These are phyloP conservation scores for Stegostoma tigrinum DNA, from an alignment of 2,113 vertebrate species.

Conservation along the genomic window DNA sequence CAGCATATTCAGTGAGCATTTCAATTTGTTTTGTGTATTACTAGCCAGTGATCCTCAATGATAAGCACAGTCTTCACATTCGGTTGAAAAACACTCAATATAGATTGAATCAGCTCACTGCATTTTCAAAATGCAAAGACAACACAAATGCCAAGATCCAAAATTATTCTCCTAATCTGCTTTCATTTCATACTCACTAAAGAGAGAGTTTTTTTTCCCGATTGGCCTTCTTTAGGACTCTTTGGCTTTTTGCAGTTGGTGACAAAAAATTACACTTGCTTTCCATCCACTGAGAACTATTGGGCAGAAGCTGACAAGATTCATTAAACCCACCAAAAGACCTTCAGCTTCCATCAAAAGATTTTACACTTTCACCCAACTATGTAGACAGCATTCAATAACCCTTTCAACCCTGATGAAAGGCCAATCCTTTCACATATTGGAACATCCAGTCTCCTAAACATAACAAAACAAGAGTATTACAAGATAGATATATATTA, in stretches of 20 bases:
- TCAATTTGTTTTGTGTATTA: neutral
- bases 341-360: neutral
- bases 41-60: neutral
- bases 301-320: neutral
- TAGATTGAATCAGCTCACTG: neutral
- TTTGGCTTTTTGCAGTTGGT: conserved; percentile 1
- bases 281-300: neutral
- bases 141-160: neutral
- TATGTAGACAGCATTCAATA: neutral
- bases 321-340: conserved; percentile 8
- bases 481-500: neutral
- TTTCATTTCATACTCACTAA: neutral
- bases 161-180: neutral
- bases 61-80: neutral
- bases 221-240: neutral
- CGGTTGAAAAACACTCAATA: neutral
- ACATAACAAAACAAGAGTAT: neutral
- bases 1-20: neutral
- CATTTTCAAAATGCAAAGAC: neutral
- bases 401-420: neutral
- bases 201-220: neutral
- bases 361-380: neutral
- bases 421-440: neutral
- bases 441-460: neutral
- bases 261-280: neutral